Evolutionary conservation across 2,113 vertebrate genomes (phyloP), one percentile per base, ranked within the genome.

Genomic region (Clarias gariepinus): DNA sequence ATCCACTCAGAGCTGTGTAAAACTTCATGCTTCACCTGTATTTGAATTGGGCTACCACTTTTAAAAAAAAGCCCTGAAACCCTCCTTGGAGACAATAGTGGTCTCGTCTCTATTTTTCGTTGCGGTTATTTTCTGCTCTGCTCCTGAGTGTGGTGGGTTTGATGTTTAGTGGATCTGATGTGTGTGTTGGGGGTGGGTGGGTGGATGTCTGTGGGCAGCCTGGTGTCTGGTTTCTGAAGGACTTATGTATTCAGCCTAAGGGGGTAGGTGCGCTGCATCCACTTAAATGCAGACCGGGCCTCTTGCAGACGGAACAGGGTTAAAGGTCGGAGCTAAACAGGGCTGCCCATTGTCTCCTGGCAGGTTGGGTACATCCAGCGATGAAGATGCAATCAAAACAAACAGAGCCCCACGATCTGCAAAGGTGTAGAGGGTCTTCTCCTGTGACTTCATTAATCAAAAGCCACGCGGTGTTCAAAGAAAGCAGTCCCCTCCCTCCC

Each of bases 361-460:
- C 94, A 95, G 94, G 91, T 94, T 92, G 93, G 94, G 93, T 91
- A 94, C 94, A 92, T 89, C 92, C 84, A 90, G 92, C 92, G 91
- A 95, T 94, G 94, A 95, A 94, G 94, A 95, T 92, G 92, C 95
- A 94, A 95, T 95, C 94, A 95, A 95, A 95, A 95, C 95, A 95
- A 95, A 95, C 95, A 95, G 94, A 85, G 88, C 87, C 90, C 71
- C 82, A 87, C 91, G 89, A 94, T 92, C 68, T 71, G 91, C 90
- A 78, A 71, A 66, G 86, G 86, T 86, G 84, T 53, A 73, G 83
- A 78, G 60, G 88, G 87, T 89, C 93, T 93, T 93, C 94, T 94
- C 93, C 92, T 83, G 92, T 94, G 93, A 94, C 94, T 66, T 91
- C 94, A 94, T 94, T 94, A 94, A 94, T 96, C 94, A 95, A 90